phyloP scores from a whole-genome alignment of 2,797 vertebrate species.

The Limnodromus scolopaceus region DNA sequence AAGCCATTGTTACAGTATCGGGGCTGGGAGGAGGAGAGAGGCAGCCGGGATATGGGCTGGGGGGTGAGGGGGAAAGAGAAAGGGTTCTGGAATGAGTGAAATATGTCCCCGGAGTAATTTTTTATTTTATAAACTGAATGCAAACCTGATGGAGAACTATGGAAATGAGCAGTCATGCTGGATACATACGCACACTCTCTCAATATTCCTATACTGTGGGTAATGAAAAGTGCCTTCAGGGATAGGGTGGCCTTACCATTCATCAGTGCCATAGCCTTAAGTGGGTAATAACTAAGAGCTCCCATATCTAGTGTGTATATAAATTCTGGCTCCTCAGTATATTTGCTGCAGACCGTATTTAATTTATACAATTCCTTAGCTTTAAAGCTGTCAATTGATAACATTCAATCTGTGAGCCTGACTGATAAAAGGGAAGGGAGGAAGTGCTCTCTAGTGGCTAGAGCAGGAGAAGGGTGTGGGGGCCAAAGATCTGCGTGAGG shows the following conservation, averaged over 20 bases:
- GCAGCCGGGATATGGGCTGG: background rate
- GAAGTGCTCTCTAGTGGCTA: slow-evolving; percentile 59
- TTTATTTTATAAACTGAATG: slow-evolving; percentile 73
- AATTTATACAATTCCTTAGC: slow-evolving; percentile 77
- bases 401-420: slow-evolving; percentile 71
- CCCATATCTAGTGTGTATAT: slow-evolving; percentile 72
- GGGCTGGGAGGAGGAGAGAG: slow-evolving; percentile 31
- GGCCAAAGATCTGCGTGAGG: background rate
- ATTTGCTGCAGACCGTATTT: slow-evolving; percentile 67
- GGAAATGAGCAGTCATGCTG: slow-evolving; percentile 71
- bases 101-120: slow-evolving; percentile 62
- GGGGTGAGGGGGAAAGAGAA: background rate
- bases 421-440: slow-evolving; percentile 68
- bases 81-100: slow-evolving; percentile 70
- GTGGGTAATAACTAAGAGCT: slow-evolving; percentile 78
- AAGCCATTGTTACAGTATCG: slow-evolving; percentile 56
- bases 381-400: slow-evolving; percentile 78
- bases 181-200: slow-evolving; percentile 57
- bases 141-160: slow-evolving; percentile 72
- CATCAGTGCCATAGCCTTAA: slow-evolving; percentile 75
- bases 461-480: slow-evolving; percentile 3
- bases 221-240: slow-evolving; percentile 78
- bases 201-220: slow-evolving; percentile 66
- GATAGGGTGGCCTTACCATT: slow-evolving; percentile 74
- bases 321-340: slow-evolving; percentile 76